Percentiles rank a stretch among this genome's conserved stretches.
Evolutionary conservation across 23 tunicate genomes (phyloP).

Genomic region (Trididemnum clinides): DNA sequence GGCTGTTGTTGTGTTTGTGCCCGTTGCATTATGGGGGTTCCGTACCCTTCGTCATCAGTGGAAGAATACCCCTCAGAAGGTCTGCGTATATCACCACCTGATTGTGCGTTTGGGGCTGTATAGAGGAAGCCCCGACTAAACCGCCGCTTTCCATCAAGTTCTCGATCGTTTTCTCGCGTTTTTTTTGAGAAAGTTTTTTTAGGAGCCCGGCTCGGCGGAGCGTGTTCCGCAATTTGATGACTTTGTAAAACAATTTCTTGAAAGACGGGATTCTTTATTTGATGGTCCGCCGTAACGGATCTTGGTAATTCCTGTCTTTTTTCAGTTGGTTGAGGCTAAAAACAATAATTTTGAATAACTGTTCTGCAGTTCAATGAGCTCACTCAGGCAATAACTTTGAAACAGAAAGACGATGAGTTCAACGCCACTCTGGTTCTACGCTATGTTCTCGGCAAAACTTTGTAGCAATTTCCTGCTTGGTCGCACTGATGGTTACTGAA

Average conservation of each 20-base stretch:
- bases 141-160: background rate
- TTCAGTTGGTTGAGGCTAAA: background rate
- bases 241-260: constrained; percentile 4
- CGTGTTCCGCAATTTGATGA: background rate
- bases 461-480: too few species aligned
- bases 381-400: too few species aligned
- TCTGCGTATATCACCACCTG: background rate
- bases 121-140: background rate
- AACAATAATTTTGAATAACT: too few species aligned
- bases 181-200: background rate
- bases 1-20: background rate
- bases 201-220: background rate
- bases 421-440: too few species aligned
- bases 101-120: background rate
- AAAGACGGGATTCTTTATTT: background rate
- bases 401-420: too few species aligned
- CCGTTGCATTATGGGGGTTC: background rate
- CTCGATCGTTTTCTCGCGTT: background rate
- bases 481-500: too few species aligned
- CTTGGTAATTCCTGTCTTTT: background rate
- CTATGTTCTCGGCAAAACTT: too few species aligned
- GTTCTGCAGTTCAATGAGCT: too few species aligned
- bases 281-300: background rate
- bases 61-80: background rate
- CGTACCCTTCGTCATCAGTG: constrained; percentile 50